Percentiles rank a stretch among this genome's conserved stretches.
Evolutionary conservation across 2,113 vertebrate genomes (phyloP).

Genomic region (Oceanites oceanicus): DNA sequence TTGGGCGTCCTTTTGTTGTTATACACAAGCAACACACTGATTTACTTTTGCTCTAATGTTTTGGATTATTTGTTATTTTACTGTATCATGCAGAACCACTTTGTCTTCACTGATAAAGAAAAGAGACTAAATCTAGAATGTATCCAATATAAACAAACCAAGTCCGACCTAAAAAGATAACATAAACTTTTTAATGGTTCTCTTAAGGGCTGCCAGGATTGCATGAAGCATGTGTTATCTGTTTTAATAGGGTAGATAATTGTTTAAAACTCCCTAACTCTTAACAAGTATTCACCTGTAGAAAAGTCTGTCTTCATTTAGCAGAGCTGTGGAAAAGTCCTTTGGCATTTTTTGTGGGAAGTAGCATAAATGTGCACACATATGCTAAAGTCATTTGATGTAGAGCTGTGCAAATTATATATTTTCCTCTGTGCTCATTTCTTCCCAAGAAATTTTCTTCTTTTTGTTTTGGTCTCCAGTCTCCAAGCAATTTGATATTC

Average conservation of each 20-base stretch:
- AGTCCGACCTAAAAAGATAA: not conserved
- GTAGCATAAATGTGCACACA: not conserved
- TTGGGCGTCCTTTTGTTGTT: not conserved
- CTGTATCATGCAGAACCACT: not conserved
- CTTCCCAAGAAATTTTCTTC: not conserved
- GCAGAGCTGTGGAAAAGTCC: not conserved
- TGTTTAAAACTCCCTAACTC: not conserved
- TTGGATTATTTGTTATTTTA: not conserved
- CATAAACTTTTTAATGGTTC: not conserved
- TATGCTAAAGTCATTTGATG: not conserved
- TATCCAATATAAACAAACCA: not conserved
- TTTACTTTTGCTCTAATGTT: not conserved
- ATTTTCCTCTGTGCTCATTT: not conserved
- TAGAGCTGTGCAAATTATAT: not conserved
- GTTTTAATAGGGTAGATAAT: not conserved
- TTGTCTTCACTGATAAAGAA: not conserved
- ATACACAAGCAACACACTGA: not conserved
- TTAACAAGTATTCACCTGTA: not conserved
- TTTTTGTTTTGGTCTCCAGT: not conserved
- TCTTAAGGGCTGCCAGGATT: not conserved
- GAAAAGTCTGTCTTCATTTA: not conserved
- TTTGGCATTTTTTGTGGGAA: not conserved
- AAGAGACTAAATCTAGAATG: not conserved
- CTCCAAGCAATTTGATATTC: not conserved
- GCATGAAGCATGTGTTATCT: not conserved